Evolutionary conservation across 2,797 vertebrate species (phyloP).

Genomic region (Anguilla obscura): DNA sequence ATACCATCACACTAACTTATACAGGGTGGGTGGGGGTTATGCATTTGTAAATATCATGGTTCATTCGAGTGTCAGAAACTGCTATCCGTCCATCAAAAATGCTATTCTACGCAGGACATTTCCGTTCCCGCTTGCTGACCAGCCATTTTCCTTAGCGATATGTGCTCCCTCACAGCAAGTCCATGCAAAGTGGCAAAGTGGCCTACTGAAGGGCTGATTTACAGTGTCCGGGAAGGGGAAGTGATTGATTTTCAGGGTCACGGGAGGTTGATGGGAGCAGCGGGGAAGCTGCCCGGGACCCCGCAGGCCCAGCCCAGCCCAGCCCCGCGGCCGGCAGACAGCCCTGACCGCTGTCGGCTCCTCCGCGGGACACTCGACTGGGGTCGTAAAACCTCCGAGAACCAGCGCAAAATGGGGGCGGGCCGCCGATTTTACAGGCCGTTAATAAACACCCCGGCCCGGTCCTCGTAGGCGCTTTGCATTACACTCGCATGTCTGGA

Average conservation of each 20-base stretch:
- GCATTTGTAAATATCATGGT: not conserved
- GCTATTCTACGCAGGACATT: not conserved
- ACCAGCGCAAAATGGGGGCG: constrained; percentile 29
- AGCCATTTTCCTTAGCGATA: constrained; percentile 49
- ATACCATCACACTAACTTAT: not conserved
- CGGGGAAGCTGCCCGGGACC: constrained; percentile 18
- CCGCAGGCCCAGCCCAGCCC: constrained; percentile 29
- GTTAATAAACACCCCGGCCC: constrained; percentile 51
- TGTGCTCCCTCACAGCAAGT: constrained; percentile 40
- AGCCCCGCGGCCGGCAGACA: constrained; percentile 23
- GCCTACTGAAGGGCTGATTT: constrained; percentile 9
- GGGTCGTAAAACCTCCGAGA: constrained; percentile 44
- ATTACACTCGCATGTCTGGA: constrained; percentile 29
- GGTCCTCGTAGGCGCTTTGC: constrained; percentile 25
- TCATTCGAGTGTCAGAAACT: not conserved
- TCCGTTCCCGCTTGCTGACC: not conserved
- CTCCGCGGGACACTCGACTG: constrained; percentile 10
- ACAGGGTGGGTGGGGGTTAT: not conserved
- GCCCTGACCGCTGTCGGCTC: constrained; percentile 27
- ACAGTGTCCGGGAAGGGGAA: constrained; percentile 34
- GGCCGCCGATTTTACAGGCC: constrained; percentile 44
- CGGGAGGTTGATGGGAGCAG: constrained; percentile 27
- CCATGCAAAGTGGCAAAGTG: not conserved
- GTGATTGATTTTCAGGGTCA: constrained; percentile 42
- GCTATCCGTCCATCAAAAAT: not conserved